phyloP scores from a whole-genome alignment of 2,113 vertebrate species.

The Trematocara macrostoma region DNA sequence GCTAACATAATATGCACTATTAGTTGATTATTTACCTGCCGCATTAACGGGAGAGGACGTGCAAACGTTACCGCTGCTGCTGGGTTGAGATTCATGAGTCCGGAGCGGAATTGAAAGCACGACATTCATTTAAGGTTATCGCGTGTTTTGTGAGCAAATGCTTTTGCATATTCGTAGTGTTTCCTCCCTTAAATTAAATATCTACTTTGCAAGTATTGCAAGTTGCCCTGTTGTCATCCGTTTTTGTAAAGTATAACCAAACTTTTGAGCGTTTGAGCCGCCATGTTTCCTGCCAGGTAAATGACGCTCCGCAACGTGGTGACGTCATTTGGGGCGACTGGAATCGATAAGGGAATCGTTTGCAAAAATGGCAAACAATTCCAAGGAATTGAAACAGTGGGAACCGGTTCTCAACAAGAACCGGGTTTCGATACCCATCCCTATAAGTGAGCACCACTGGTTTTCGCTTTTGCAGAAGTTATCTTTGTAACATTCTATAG shows the following conservation, averaged over 20 bases:
- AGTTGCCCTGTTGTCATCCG: rapidly evolving
- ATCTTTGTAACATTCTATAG: not conserved
- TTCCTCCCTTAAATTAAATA: not conserved
- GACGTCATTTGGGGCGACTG: rapidly evolving
- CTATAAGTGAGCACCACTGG: not conserved
- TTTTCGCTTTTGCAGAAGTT: not conserved
- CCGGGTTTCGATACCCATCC: not conserved
- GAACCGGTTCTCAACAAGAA: not conserved
- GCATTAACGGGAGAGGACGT: not conserved
- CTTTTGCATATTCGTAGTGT: rapidly evolving
- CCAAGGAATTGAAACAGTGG: not conserved
- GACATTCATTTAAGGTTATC: not conserved
- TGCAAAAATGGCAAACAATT: not conserved
- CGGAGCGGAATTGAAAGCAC: rapidly evolving
- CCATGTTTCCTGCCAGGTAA: rapidly evolving
- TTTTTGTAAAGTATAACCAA: not conserved
- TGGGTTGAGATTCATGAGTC: not conserved
- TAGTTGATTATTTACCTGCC: not conserved
- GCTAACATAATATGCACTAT: rapidly evolving
- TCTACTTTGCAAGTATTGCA: not conserved
- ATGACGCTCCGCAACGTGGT: rapidly evolving
- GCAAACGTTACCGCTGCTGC: not conserved
- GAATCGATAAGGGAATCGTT: not conserved
- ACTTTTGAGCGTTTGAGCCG: not conserved
- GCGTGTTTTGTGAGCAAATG: rapidly evolving